Evolutionary conservation across 2,113 vertebrate species (phyloP).

Genomic region (Philantomba maxwellii): DNA sequence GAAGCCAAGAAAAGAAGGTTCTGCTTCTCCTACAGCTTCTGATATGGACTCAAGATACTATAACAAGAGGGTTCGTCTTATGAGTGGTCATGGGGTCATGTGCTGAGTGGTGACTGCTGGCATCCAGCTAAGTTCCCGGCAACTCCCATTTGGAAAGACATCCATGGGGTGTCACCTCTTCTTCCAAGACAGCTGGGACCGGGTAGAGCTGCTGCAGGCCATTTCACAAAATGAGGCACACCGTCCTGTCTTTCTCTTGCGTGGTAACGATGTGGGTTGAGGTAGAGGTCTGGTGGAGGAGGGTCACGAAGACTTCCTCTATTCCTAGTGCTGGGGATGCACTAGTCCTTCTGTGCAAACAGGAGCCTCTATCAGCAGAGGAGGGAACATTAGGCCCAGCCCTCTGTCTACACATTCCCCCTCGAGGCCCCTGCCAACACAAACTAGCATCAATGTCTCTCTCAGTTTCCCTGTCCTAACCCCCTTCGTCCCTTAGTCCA

Average conservation of each 20-base stretch:
- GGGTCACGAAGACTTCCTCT: neutral
- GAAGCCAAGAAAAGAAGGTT: neutral
- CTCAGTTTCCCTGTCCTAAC: too few species aligned
- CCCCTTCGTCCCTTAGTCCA: neutral
- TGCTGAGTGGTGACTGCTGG: rapidly evolving
- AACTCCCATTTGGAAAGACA: neutral
- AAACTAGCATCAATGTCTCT: rapidly evolving
- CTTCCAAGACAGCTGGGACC: neutral
- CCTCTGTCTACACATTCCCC: rapidly evolving
- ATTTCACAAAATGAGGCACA: neutral
- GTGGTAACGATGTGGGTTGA: neutral
- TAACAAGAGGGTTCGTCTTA: neutral
- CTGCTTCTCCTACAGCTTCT: neutral
- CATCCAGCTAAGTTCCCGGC: rapidly evolving
- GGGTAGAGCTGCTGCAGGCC: neutral
- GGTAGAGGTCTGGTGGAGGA: neutral
- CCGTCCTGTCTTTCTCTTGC: neutral
- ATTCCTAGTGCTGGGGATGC: rapidly evolving
- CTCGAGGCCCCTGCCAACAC: rapidly evolving
- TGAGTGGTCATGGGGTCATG: rapidly evolving
- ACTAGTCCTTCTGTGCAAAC: rapidly evolving
- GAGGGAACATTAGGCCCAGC: rapidly evolving
- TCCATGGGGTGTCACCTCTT: neutral
- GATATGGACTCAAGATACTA: rapidly evolving
- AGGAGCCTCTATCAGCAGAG: too few species aligned